Percentiles rank a stretch among this genome's conserved stretches.
phyloP scores from a whole-genome alignment of 2,888 invertebrate species.

The Nomada fabriciana region DNA sequence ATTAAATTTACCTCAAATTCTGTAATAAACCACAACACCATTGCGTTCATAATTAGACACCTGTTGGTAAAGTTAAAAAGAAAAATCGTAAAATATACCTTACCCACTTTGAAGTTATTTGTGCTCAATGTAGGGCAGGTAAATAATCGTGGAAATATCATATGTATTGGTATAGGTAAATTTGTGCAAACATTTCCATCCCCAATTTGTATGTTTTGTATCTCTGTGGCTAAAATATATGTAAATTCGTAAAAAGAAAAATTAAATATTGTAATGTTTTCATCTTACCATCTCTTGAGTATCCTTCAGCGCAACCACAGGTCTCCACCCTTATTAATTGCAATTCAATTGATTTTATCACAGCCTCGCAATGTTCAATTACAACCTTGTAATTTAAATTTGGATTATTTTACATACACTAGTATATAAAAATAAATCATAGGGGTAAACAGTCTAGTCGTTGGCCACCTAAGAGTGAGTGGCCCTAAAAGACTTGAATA shows the following conservation, averaged over 20 bases:
- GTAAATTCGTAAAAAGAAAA: constrained; percentile 8
- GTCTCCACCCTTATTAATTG: constrained; percentile 98
- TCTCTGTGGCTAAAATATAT: constrained; percentile 92
- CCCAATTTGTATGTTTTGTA: constrained; percentile 98
- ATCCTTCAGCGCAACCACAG: constrained; percentile 96
- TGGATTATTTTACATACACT: not conserved
- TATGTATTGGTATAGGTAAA: constrained; percentile 94
- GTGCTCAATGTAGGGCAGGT: constrained; percentile 97
- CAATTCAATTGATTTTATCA: constrained; percentile 96
- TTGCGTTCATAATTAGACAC: constrained; percentile 1
- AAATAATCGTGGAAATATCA: constrained; percentile 98
- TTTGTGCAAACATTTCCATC: constrained; percentile 95
- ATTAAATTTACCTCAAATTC: constrained; percentile 98
- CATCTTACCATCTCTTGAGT: constrained; percentile 92
- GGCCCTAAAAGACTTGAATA: too few relatives aligned
- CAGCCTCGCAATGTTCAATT: constrained; percentile 92
- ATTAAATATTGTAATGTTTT: not conserved
- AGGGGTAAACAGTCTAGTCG: too few relatives aligned
- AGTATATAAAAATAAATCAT: not conserved
- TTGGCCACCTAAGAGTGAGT: too few relatives aligned
- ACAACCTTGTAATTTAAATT: constrained; percentile 85
- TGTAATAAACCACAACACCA: constrained; percentile 85
- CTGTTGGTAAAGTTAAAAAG: constrained; percentile 33
- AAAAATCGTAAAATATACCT: constrained; percentile 72
- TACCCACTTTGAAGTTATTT: constrained; percentile 97